These are phyloP conservation scores for Oithona nana DNA, from an alignment of 2,888 invertebrate species.

Conservation along the genomic window DNA sequence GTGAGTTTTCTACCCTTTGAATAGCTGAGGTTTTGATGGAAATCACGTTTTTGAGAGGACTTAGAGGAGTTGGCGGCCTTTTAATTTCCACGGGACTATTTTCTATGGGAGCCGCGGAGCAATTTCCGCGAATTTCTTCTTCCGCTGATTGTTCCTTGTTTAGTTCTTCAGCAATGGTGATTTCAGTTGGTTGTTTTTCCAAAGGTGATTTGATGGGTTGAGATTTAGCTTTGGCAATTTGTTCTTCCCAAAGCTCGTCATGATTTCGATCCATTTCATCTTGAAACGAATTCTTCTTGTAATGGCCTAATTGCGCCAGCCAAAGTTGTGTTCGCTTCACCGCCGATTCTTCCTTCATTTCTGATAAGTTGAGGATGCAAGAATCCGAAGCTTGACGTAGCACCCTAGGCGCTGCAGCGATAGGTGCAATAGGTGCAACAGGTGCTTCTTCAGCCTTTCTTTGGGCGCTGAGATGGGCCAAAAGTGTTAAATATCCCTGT, in stretches of 20 bases:
- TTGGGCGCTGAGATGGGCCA: slow-evolving; percentile 10
- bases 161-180: slow-evolving; percentile 7
- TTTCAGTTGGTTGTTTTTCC: slow-evolving; percentile 11
- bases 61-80: neutral
- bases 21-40: neutral
- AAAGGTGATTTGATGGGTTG: slow-evolving; percentile 9
- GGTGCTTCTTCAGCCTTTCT: neutral
- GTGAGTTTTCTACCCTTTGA: neutral
- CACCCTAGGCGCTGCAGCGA: neutral
- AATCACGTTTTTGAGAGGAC: neutral
- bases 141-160: slow-evolving; percentile 7
- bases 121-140: neutral
- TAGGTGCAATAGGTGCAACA: neutral
- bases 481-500: slow-evolving; percentile 1
- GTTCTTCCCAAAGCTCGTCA: slow-evolving; percentile 16
- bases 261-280: slow-evolving; percentile 13
- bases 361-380: neutral
- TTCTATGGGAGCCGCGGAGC: neutral
- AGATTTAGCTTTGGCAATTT: slow-evolving; percentile 11
- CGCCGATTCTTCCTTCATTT: slow-evolving; percentile 13
- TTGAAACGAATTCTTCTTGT: slow-evolving; percentile 4
- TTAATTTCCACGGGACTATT: neutral
- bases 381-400: neutral
- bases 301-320: slow-evolving; percentile 10
- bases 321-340: slow-evolving; percentile 16